Evolutionary conservation across 1,140 invertebrate genomes (phyloP), one percentile per base, ranked within the genome.

Genomic region (Formica selysi): DNA sequence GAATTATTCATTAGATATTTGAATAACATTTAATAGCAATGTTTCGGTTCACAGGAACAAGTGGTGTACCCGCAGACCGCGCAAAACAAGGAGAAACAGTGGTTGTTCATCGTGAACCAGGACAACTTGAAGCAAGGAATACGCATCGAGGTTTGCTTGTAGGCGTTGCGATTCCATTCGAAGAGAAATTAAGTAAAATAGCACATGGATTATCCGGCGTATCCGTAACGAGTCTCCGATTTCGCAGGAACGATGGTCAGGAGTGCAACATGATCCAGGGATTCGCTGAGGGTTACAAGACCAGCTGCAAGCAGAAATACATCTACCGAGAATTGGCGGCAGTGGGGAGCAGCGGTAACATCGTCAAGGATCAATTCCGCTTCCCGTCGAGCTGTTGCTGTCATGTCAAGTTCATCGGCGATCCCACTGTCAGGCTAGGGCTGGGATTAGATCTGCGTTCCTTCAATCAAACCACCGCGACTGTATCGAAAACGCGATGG

Each of bases 311-410:
- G 85, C 97, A 97, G 89, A 97, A 96, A 88, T 97, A 95, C 86
- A 96, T 96, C 38, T 96, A 96, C 64, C 93, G 96, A 22, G 95
- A 95, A 68, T 92, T 97, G 80, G 76, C 95, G 3, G 95, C 96
- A 0, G 51, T 97, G 11, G 93, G 93, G n/a, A 90, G 93, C 2
- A 92, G 95, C 16, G 96, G 96, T 1, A 81, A 93, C 57, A 91
- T 96, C 0, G 88, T 93, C 22, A 91, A 95, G 3, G 96, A 96
- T 85, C 92, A 93, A 11, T 97, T 96, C 73, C 92, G 93, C 86
- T 95, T 97, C 51, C 97, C 97, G 7, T 96, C 96, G 3, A 97
- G 96, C 81, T 97, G 97, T 89, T 96, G 96, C 41, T 97, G 97
- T 64, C 87, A 92, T 41, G 57, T 88, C 0, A 97, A 96, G 93